Evolutionary conservation across 2,888 invertebrate species (phyloP), one percentile per base, ranked within the genome.

Genomic region (Tachina lurida): DNA sequence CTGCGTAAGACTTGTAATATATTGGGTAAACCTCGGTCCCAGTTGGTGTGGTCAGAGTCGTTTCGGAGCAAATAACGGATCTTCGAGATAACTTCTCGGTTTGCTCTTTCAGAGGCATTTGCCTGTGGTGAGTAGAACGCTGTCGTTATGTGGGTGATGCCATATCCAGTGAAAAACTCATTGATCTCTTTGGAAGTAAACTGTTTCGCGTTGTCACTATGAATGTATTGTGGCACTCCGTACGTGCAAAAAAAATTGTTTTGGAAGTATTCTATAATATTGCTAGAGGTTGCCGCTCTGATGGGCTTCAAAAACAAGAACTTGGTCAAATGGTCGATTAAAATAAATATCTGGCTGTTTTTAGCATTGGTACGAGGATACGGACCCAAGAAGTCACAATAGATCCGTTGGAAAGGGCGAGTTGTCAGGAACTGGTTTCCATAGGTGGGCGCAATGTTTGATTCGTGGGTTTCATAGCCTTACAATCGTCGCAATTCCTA

Each of bases 351-450:
- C 7, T 19, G 13, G 8, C 43, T 7, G 19, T 63, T 63, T 17
- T 63, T 41, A 10, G 60, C 10, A 3, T 8, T 31, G 31, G 31
- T 31, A 4, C 31, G 13, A 31, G 56, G 56, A 31, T 65, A 45
- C 0, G 65, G 65, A 4, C 65, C 65, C 4, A 65, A 19, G 47
- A 65, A 65, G 15, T 65, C 65, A 22, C 65, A 65, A 15, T 65
- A 65, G 7, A 65, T 13, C 7, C 65, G 10, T 47, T 65, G 45
- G 12, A 67, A 49, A 15, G 49, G 31, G 4, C 67, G 15, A 15
- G 31, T 31, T 3, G 67, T 13, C 2, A 67, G 3, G n/a, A 67
- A 10, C 17, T 67, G 67, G 3, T 49, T 31, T 2, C 67, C 67
- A 70, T 70, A 4, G 19, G 19, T 3, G 71, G 71, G 12, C 58